phyloP scores from a whole-genome alignment of 92 coral and sea anemone species.

The Epizoanthus illoricatus region DNA sequence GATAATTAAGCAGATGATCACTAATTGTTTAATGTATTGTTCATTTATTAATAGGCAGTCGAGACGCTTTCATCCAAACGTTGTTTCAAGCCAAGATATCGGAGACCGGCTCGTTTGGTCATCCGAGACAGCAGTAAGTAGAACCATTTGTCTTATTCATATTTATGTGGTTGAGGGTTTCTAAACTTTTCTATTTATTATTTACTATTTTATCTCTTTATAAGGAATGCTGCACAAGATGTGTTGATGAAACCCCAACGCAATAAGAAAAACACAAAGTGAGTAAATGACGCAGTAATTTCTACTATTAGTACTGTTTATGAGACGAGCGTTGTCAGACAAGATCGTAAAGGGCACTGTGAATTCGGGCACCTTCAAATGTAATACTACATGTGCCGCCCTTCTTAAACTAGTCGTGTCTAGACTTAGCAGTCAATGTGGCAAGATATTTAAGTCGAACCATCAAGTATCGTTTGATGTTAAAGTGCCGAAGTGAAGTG shows the following conservation, averaged over 20 bases:
- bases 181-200: background rate
- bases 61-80: background rate
- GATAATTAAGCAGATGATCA: too few species aligned
- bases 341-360: too few species aligned
- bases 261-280: conserved; percentile 12
- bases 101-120: conserved; percentile 11
- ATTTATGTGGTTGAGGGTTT: background rate
- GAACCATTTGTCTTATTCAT: background rate
- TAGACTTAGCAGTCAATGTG: too few species aligned
- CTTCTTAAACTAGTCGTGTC: too few species aligned
- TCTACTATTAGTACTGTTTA: background rate
- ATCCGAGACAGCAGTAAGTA: background rate
- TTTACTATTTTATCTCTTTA: background rate
- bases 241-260: background rate
- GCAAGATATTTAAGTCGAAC: too few species aligned
- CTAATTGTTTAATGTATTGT: background rate
- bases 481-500: too few species aligned
- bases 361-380: too few species aligned
- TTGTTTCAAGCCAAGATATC: conserved; percentile 15
- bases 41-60: conserved; percentile 9
- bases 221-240: background rate
- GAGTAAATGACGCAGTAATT: background rate
- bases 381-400: too few species aligned
- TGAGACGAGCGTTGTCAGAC: background rate
- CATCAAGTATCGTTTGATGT: too few species aligned